Conservation (phyloP, 2,797 vertebrate genomes). For the Melanotaenia parkinsoni region DNA sequence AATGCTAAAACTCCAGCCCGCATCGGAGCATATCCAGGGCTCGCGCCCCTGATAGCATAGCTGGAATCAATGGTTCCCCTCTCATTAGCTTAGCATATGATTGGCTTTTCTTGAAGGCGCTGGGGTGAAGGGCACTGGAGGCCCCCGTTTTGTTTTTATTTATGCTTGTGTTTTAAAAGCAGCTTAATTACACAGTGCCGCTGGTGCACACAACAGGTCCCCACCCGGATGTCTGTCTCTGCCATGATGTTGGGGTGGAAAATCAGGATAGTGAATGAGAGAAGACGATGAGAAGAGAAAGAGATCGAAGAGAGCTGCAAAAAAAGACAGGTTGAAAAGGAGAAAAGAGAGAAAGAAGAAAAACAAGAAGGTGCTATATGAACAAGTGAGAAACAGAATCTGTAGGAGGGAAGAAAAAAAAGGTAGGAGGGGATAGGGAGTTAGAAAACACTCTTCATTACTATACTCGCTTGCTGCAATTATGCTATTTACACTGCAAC, state of each 20-base stretch:
- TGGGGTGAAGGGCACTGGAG: constrained; percentile 75
- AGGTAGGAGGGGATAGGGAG: constrained; percentile 10
- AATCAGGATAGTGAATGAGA: constrained; percentile 57
- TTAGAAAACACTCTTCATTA: constrained; percentile 74
- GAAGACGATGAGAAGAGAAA: constrained; percentile 20
- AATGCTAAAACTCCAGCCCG: constrained; percentile 72
- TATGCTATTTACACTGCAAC: constrained; percentile 76
- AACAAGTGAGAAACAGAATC: constrained; percentile 22
- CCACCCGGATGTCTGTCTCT: constrained; percentile 61
- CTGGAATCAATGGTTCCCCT: constrained; percentile 75
- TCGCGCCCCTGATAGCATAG: constrained; percentile 63
- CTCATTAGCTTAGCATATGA: constrained; percentile 81
- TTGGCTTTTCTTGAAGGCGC: constrained; percentile 76
- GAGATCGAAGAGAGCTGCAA: constrained; percentile 15
- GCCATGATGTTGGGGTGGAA: constrained; percentile 58
- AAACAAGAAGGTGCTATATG: constrained; percentile 4
- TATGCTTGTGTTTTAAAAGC: constrained; percentile 72
- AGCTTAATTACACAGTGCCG: constrained; percentile 76
- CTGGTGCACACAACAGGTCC: constrained; percentile 75
- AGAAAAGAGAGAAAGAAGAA: constrained; percentile 33
- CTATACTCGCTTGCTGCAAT: constrained; percentile 69
- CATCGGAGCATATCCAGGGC: constrained; percentile 69
- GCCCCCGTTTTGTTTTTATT: constrained; percentile 78
- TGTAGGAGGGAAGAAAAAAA: constrained; percentile 20
- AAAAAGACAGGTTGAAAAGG: constrained; percentile 34